Percentiles rank a stretch among this genome's conserved stretches.
These are phyloP conservation scores for Papilio helenus DNA, from an alignment of 1,140 invertebrate genomes.

Conservation along the genomic window DNA sequence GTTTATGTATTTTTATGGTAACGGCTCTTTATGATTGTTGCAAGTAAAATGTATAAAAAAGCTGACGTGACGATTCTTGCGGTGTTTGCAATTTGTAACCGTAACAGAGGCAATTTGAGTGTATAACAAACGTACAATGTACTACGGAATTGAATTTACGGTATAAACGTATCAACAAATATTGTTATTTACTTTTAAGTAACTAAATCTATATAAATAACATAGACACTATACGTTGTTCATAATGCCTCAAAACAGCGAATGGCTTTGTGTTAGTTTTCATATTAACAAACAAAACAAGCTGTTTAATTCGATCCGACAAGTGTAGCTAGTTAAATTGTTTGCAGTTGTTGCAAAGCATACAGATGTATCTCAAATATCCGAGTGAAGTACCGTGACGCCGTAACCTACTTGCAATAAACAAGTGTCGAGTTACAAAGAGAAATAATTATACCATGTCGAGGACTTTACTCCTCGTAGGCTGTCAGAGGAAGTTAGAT, in stretches of 20 bases:
- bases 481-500: slow-evolving; percentile 7
- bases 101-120: slow-evolving; percentile 66
- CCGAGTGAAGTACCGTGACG: slow-evolving; percentile 45
- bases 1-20: slow-evolving; percentile 32
- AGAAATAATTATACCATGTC: slow-evolving; percentile 32
- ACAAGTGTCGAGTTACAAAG: slow-evolving; percentile 42
- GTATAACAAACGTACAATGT: slow-evolving; percentile 68
- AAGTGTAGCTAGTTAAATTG: slow-evolving; percentile 6
- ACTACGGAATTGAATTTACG: slow-evolving; percentile 61
- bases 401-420: slow-evolving; percentile 41
- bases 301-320: slow-evolving; percentile 37
- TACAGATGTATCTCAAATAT: slow-evolving; percentile 41
- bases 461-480: slow-evolving; percentile 19
- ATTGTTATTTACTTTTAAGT: not conserved
- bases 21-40: slow-evolving; percentile 41
- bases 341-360: slow-evolving; percentile 31
- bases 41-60: slow-evolving; percentile 42
- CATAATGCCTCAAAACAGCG: no score
- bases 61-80: slow-evolving; percentile 53
- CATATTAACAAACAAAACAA: slow-evolving; percentile 29
- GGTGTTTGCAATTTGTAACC: slow-evolving; percentile 56
- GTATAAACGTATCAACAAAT: slow-evolving; percentile 56
- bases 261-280: not conserved
- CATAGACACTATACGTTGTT: no score
- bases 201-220: not conserved